A percentile compares a stretch with the other conserved stretches of the same genome.
Conservation (phyloP, 2,888 invertebrate genomes). For the Amblyjoppa fuscipennis region DNA sequence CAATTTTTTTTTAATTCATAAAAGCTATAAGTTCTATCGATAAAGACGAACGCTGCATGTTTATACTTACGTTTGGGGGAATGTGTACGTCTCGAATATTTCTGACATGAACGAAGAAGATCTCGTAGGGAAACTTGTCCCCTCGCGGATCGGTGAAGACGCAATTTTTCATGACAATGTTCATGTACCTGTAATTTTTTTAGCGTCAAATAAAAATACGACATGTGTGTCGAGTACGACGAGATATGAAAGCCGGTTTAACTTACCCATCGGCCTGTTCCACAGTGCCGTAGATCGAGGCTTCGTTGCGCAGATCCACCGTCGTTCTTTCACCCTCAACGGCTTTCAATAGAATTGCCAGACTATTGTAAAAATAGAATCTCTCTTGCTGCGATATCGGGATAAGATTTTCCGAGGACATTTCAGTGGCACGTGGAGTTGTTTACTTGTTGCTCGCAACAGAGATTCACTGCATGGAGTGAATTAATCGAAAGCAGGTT, state of each 20-base stretch:
- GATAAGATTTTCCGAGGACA: background rate
- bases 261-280: slow-evolving; percentile 89
- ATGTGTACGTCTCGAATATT: slow-evolving; percentile 90
- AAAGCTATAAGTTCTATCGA: background rate
- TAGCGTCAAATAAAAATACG: background rate
- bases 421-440: background rate
- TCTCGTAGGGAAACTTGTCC: slow-evolving; percentile 87
- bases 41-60: background rate
- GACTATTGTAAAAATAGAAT: slow-evolving; percentile 87
- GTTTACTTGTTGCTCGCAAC: slow-evolving; percentile 12
- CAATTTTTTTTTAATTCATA: background rate
- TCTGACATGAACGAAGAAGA: slow-evolving; percentile 88
- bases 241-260: slow-evolving; percentile 59
- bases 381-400: slow-evolving; percentile 74
- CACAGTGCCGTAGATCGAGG: slow-evolving; percentile 88
- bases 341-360: slow-evolving; percentile 88
- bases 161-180: slow-evolving; percentile 88
- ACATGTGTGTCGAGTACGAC: background rate
- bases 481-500: background rate
- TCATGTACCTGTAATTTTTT: slow-evolving; percentile 88
- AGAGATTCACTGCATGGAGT: background rate
- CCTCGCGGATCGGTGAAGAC: slow-evolving; percentile 89
- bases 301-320: slow-evolving; percentile 89
- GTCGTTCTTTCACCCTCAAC: slow-evolving; percentile 88
- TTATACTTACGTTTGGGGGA: slow-evolving; percentile 85